Percentiles rank a stretch among this genome's conserved stretches.
Evolutionary conservation across 1,140 invertebrate species (phyloP).

Genomic region (Adoxophyes honmai): DNA sequence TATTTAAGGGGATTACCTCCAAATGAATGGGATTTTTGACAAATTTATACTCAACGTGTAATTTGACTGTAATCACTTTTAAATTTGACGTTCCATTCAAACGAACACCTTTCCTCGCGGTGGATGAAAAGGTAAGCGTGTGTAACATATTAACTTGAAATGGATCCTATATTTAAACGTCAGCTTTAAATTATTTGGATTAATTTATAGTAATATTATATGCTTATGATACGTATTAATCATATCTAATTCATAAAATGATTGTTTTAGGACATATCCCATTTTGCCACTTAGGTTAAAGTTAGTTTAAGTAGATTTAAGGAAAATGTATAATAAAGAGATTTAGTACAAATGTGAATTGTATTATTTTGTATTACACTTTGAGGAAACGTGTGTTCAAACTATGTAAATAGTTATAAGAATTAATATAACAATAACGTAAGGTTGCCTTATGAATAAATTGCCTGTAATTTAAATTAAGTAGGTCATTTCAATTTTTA

Average conservation of each 20-base stretch:
- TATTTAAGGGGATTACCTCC: conserved; percentile 29
- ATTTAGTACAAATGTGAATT: conserved; percentile 55
- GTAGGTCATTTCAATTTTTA: conserved; percentile 12
- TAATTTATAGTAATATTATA: conserved; percentile 45
- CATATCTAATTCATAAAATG: conserved; percentile 51
- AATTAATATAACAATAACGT: conserved; percentile 11
- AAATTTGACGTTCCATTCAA: conserved; percentile 36
- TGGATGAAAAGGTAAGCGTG: conserved; percentile 29
- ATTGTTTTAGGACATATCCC: conserved; percentile 58
- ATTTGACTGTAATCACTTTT: conserved; percentile 39
- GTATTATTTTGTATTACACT: conserved; percentile 55
- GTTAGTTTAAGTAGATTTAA: conserved; percentile 34
- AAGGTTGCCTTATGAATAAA: conserved; percentile 10
- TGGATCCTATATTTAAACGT: conserved; percentile 27
- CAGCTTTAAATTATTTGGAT: conserved; percentile 54
- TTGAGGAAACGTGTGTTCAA: conserved; percentile 27
- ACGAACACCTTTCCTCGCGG: conserved; percentile 39
- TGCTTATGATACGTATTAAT: conserved; percentile 23
- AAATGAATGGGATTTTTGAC: conserved; percentile 35
- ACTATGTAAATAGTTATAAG: conserved; percentile 11
- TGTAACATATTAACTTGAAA: conserved; percentile 28
- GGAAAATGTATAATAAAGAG: conserved; percentile 18
- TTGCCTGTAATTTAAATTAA: conserved; percentile 1
- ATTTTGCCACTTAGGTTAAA: conserved; percentile 58
- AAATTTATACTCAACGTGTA: conserved; percentile 39